Evolutionary conservation across 2,113 vertebrate genomes (phyloP).

Genomic region (human (Homo sapiens)): GRCh38 chr5:29586501-29587000

Average conservation of each 20-base stretch:
- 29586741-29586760: conserved; percentile 32
- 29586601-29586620: conserved; percentile 41
- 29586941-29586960: not conserved
- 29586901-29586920: not conserved
- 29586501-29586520: conserved; percentile 50
- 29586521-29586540: not conserved
- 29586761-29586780: not conserved
- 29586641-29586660: not conserved
- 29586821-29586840: not conserved
- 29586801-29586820: not conserved
- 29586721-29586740: not conserved
- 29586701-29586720: not conserved
- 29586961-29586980: not conserved
- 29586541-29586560: not conserved
- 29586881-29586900: not conserved
- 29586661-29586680: conserved; percentile 34
- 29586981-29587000: no score
- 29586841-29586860: not conserved
- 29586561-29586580: conserved; percentile 36
- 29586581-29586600: conserved; percentile 44
- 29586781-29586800: not conserved
- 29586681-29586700: not conserved
- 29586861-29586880: not conserved
- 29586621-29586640: conserved; percentile 6
- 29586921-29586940: not conserved